A percentile compares a stretch with the other conserved stretches of the same genome.
phyloP scores from a whole-genome alignment of 1,140 invertebrate species.

The Drosophila busckii region DNA sequence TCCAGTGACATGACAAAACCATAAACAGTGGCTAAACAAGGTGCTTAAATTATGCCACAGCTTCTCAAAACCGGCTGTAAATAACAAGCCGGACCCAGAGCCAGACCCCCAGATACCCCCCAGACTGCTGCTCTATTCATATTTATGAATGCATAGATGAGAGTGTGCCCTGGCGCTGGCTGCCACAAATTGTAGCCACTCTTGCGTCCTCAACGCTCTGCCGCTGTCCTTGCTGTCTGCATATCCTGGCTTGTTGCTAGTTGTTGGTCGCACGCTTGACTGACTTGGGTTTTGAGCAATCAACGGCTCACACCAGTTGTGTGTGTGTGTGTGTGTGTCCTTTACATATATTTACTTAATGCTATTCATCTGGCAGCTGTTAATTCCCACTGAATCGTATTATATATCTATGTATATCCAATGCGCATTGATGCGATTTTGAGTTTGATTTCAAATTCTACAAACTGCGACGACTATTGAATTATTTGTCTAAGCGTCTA shows the following conservation, averaged over 20 bases:
- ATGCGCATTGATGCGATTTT: too few species aligned
- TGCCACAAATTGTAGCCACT: constrained; percentile 63
- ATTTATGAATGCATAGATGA: constrained; percentile 50
- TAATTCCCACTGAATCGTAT: constrained; percentile 34
- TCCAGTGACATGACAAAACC: constrained; percentile 66
- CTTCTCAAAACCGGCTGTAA: constrained; percentile 69
- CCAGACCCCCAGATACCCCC: neutral
- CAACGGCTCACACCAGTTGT: constrained; percentile 45
- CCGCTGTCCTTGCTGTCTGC: constrained; percentile 6
- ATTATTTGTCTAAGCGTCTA: too few species aligned
- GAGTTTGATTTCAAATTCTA: too few species aligned
- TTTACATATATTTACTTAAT: constrained; percentile 48
- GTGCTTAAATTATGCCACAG: constrained; percentile 77
- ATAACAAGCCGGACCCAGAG: constrained; percentile 52
- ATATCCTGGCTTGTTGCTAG: constrained; percentile 52
- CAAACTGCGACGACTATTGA: too few species aligned
- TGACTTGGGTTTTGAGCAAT: constrained; percentile 72
- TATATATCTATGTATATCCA: constrained; percentile 50
- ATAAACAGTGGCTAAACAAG: constrained; percentile 77
- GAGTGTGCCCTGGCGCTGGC: constrained; percentile 39
- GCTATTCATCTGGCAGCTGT: constrained; percentile 58
- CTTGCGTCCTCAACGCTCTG: constrained; percentile 11
- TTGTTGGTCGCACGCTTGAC: constrained; percentile 69
- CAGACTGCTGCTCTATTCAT: constrained; percentile 40
- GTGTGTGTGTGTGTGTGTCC: constrained; percentile 13